These are phyloP conservation scores for Rhyacichthys aspro DNA, from an alignment of 2,797 vertebrate species.

Conservation along the genomic window DNA sequence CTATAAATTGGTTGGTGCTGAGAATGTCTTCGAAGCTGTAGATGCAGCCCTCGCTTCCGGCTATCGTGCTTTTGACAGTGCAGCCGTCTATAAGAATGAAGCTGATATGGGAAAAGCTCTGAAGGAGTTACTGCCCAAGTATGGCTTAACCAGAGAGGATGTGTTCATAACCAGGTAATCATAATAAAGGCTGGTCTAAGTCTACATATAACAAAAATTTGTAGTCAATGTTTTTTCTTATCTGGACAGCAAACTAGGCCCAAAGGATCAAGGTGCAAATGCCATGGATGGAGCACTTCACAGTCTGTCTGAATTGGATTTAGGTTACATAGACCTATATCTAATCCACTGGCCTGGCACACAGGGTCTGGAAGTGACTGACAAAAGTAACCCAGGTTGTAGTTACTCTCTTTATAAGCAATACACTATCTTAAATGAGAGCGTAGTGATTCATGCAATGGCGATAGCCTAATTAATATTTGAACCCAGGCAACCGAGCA, in stretches of 20 bases:
- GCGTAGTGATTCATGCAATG: neutral
- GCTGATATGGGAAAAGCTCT: conserved; percentile 76
- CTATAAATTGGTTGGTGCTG: conserved; percentile 71
- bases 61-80: conserved; percentile 86
- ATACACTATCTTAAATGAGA: no score
- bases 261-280: conserved; percentile 78
- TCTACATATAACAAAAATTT: no score
- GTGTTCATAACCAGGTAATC: conserved; percentile 81
- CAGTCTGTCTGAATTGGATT: conserved; percentile 78
- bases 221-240: neutral
- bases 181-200: no score
- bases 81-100: conserved; percentile 84
- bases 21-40: conserved; percentile 66
- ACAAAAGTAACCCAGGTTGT: conserved; percentile 70
- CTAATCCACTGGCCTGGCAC: conserved; percentile 88
- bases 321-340: conserved; percentile 86
- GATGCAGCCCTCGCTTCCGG: conserved; percentile 81
- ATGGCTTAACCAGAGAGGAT: conserved; percentile 76
- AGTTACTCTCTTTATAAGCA: no score
- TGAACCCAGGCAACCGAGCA: conserved; percentile 65
- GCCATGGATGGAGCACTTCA: conserved; percentile 73
- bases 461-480: conserved; percentile 17
- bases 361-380: conserved; percentile 71
- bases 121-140: conserved; percentile 76
- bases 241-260: conserved; percentile 78